These are phyloP conservation scores for Pelodytes ibericus DNA, from an alignment of 2,797 vertebrate genomes.

Conservation along the genomic window DNA sequence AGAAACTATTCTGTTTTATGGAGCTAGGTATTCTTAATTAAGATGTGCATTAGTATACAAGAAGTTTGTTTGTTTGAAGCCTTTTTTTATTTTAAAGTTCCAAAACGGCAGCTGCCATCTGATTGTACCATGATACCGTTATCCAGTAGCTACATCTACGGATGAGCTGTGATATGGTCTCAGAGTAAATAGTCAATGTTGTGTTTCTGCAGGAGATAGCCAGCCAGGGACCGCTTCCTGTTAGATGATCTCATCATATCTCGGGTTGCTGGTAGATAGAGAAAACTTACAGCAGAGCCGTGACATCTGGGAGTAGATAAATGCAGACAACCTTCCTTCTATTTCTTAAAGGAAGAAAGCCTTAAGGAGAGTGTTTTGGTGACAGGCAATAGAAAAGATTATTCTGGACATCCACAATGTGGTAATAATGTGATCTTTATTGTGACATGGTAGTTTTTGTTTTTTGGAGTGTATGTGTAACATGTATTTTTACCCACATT, in stretches of 20 bases:
- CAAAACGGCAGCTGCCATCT: not conserved
- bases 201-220: slow-evolving; percentile 12
- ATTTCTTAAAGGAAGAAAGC: not conserved
- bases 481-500: no score
- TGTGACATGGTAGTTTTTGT: no score
- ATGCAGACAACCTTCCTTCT: not conserved
- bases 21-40: not conserved
- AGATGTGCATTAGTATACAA: not conserved
- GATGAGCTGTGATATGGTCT: not conserved
- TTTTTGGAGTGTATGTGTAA: no score
- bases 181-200: not conserved
- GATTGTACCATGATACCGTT: not conserved
- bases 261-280: not conserved
- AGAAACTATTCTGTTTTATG: not conserved
- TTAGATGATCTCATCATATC: slow-evolving; percentile 1
- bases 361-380: not conserved
- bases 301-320: not conserved
- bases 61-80: not conserved
- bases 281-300: not conserved
- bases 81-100: no score
- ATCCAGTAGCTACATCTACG: no score
- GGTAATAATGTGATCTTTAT: no score
- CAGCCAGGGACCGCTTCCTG: not conserved
- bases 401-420: no score
- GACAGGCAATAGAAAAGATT: no score